Conservation (phyloP, 1,140 invertebrate genomes). For the Melipona quadrifasciata region DNA sequence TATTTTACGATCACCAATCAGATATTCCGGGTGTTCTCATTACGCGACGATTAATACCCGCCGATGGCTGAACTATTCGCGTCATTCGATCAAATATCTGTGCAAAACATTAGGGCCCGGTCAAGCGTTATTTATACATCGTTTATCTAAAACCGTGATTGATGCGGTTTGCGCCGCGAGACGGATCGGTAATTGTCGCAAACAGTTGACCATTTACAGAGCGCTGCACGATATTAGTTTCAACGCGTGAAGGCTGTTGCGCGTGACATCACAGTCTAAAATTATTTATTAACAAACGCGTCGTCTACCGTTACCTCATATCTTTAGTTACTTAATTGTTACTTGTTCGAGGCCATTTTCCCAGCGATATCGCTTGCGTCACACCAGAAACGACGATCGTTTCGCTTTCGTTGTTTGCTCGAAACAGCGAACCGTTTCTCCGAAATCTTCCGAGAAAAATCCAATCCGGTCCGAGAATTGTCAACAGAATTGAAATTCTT, state of each 20-base stretch:
- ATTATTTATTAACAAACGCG: constrained; percentile 56
- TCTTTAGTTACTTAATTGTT: constrained; percentile 40
- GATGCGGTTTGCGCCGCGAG: neutral
- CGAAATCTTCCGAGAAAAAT: neutral
- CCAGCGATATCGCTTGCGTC: constrained; percentile 5
- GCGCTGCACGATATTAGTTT: constrained; percentile 26
- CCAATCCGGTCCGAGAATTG: neutral
- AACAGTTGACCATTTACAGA: neutral
- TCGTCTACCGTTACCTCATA: constrained; percentile 36
- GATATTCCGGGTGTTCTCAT: neutral
- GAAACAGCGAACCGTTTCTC: neutral
- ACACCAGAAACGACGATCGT: neutral
- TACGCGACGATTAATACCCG: neutral
- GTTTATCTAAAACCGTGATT: neutral
- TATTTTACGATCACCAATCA: too few relatives aligned
- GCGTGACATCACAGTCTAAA: constrained; percentile 51
- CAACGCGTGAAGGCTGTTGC: constrained; percentile 29
- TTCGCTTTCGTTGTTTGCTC: neutral
- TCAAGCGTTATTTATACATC: constrained; percentile 2
- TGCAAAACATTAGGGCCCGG: too few relatives aligned
- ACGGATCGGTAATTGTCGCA: neutral
- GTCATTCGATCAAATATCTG: neutral
- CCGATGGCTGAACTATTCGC: neutral
- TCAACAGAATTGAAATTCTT: neutral
- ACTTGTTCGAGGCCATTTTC: constrained; percentile 12